Conservation (phyloP, 2,113 vertebrate species). For the Gymnobelideus leadbeateri region DNA sequence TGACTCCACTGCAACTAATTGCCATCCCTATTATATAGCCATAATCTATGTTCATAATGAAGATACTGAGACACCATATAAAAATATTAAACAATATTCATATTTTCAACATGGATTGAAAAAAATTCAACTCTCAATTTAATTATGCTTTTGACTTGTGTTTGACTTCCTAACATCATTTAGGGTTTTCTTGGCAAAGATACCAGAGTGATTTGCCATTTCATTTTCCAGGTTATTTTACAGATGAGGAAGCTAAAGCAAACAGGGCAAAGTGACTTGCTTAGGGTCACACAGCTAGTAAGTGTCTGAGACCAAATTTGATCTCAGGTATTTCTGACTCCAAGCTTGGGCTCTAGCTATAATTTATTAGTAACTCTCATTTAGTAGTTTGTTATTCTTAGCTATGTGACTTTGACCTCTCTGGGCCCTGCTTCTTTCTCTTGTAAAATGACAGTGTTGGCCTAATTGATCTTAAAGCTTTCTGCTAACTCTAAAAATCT, state of each 20-base stretch:
- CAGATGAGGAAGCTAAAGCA: neutral
- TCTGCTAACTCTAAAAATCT: constrained; percentile 65
- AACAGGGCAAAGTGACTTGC: too few species aligned
- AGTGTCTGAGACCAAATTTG: too few species aligned
- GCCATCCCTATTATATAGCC: too few species aligned
- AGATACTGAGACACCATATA: too few species aligned
- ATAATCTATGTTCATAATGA: too few species aligned
- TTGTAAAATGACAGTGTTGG: constrained; percentile 67
- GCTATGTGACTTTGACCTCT: constrained; percentile 60
- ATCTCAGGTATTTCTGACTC: too few species aligned
- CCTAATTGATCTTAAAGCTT: constrained; percentile 65
- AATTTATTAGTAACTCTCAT: neutral
- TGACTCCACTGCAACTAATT: too few species aligned
- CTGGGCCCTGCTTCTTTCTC: constrained; percentile 64
- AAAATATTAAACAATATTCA: neutral
- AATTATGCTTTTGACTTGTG: neutral
- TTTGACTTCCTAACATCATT: neutral
- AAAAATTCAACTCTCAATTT: neutral
- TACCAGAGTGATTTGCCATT: neutral
- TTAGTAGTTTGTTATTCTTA: neutral
- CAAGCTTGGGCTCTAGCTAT: too few species aligned
- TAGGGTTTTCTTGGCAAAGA: neutral
- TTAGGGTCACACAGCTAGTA: too few species aligned
- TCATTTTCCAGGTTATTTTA: neutral
- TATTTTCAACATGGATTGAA: neutral